These are phyloP conservation scores for Vipera latastei DNA, from an alignment of 2,797 vertebrate genomes.

Conservation along the genomic window DNA sequence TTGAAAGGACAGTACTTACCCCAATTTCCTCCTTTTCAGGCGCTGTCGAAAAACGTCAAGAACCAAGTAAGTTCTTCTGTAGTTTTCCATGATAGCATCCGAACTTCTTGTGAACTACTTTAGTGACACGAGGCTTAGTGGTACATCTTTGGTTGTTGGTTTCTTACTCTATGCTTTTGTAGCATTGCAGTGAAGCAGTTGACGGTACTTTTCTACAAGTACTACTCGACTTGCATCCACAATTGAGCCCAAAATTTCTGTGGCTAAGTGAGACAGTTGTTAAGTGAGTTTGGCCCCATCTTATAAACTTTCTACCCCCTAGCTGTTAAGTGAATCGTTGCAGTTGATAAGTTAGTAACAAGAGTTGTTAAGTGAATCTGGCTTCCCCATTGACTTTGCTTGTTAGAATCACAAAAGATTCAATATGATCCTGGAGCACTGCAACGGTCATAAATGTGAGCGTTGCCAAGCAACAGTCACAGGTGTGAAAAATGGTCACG, in stretches of 20 bases:
- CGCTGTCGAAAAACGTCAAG: slow-evolving; percentile 61
- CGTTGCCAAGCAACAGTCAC: background rate
- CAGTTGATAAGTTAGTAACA: background rate
- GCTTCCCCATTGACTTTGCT: background rate
- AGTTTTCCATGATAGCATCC: background rate
- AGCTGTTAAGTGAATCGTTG: too few relatives aligned
- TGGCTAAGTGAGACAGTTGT: background rate
- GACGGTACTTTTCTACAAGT: background rate
- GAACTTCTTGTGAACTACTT: background rate
- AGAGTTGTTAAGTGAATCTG: background rate
- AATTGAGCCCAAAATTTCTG: background rate
- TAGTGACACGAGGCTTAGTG: background rate
- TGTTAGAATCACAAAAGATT: background rate
- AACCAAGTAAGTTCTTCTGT: slow-evolving; percentile 65
- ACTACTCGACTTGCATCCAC: background rate
- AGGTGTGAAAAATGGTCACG: background rate
- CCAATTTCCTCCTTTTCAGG: slow-evolving; percentile 52
- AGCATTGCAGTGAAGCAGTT: background rate
- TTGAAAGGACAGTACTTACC: slow-evolving; percentile 8
- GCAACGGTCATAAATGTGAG: background rate
- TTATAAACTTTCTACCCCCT: background rate
- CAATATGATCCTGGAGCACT: background rate
- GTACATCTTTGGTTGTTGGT: background rate
- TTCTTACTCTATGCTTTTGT: background rate
- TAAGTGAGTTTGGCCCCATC: background rate